Conservation (phyloP, 1,140 invertebrate species). For the Heliconius himera region DNA sequence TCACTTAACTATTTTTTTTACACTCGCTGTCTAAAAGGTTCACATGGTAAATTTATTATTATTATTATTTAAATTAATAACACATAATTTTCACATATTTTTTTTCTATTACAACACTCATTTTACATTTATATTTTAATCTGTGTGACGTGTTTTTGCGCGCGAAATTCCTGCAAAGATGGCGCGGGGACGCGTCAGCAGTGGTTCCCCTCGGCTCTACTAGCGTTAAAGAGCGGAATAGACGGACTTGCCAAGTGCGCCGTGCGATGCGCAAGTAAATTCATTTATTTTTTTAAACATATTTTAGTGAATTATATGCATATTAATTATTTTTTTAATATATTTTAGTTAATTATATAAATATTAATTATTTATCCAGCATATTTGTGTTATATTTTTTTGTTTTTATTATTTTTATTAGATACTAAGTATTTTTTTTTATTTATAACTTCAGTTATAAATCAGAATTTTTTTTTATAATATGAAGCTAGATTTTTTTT, state of each 20-base stretch:
- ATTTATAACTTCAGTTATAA: no score
- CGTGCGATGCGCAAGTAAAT: slow-evolving; percentile 51
- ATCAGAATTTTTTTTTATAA: no score
- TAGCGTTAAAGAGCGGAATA: slow-evolving; percentile 43
- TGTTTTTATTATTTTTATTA: no score
- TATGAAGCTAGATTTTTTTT: no score
- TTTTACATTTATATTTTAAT: slow-evolving; percentile 33
- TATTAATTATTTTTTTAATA: background rate
- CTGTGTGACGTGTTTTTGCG: slow-evolving; percentile 52
- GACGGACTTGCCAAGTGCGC: slow-evolving; percentile 51
- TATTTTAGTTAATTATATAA: no score
- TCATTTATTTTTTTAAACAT: background rate
- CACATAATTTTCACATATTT: slow-evolving; percentile 25
- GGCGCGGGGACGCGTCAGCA: slow-evolving; percentile 43
- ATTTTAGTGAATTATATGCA: background rate
- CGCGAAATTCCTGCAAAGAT: slow-evolving; percentile 51
- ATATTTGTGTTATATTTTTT: no score
- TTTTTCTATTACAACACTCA: slow-evolving; percentile 27
- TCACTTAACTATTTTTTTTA: slow-evolving; percentile 10
- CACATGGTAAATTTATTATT: background rate
- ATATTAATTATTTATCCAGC: no score
- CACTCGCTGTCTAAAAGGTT: background rate
- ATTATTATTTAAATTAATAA: background rate
- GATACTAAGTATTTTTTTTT: no score
- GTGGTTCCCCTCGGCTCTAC: slow-evolving; percentile 51